Conservation (phyloP, 2,888 invertebrate species). For the Argynnis bischoffii region DNA sequence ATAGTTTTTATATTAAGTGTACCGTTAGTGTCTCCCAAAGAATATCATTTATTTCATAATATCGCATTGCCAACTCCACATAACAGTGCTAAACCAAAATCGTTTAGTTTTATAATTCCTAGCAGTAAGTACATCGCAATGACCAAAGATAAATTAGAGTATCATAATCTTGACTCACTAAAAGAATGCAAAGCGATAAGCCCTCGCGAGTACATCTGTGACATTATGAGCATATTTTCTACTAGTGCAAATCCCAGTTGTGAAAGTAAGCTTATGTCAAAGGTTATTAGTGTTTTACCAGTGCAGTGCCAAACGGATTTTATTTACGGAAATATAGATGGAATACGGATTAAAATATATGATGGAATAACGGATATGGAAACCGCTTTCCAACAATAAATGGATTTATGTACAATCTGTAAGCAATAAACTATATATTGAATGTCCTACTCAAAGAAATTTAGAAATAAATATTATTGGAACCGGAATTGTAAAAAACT, state of each 20-base stretch:
- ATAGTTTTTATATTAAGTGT: constrained; percentile 29
- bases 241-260: constrained; percentile 19
- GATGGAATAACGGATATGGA: no score
- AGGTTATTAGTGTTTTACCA: constrained; percentile 11
- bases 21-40: constrained; percentile 20
- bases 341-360: no score
- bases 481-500: no score
- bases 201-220: constrained; percentile 22
- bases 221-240: constrained; percentile 17
- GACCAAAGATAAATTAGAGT: no score
- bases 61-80: constrained; percentile 33
- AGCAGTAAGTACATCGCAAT: no score
- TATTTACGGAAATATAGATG: constrained; percentile 12
- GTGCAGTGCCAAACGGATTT: constrained; percentile 22
- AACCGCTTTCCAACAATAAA: no score
- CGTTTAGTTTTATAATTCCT: constrained; percentile 14
- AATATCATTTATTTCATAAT: constrained; percentile 33
- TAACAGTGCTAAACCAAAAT: constrained; percentile 15
- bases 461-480: no score
- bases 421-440: no score
- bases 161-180: no score
- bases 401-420: no score
- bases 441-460: no score
- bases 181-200: no score
- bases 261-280: constrained; percentile 31